Evolutionary conservation across 2,113 vertebrate genomes (phyloP), one percentile per base, ranked within the genome.

Genomic region (Siniperca chuatsi): DNA sequence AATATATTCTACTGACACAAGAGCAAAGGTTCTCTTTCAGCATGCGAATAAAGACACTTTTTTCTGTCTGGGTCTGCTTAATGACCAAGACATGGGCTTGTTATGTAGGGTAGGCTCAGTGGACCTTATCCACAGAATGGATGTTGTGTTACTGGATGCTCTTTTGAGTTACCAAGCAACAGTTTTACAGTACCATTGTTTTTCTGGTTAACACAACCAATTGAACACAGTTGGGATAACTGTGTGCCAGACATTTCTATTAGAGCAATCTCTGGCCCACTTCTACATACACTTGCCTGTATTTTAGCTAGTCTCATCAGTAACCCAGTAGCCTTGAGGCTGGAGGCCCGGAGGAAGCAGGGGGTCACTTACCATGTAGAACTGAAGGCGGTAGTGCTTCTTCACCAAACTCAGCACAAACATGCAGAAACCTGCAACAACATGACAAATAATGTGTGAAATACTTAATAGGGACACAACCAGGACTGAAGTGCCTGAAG

Each of bases 381-480:
- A 99, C 92, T 99, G 98, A 44, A 99, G 97, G 23, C 98, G 97
- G 76, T 99, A 99, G 87, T 99, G 98, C 68, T 99, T 99, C 96
- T 99, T 99, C 94, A 99, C 98, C 94, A 99, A 94, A 71, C 98
- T 99, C 93, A 99, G 90, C 50, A 99, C 98, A 85, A 99, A 99
- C 98, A 99, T 99, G 94, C 98, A 99, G 95, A 99, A 99, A 50
- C 98, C 98, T 93, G 91, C 15, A 87, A 90, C 50, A 76, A 37
- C 57, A 86, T 10, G 21, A 76, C 4, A 61, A 61, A 48, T 15
- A 20, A 12, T 7, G 2, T 0, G 11, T 61, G 12, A 87, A 23
- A 76, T 6, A 40, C 6, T 15, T n/a, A 0, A 71, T 2, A 21
- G 0, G 65, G 23, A 40, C 18, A 66, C 9, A 18, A 15, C 21